Evolutionary conservation across 2,888 invertebrate genomes (phyloP).

Genomic region (Rutpela maculata): DNA sequence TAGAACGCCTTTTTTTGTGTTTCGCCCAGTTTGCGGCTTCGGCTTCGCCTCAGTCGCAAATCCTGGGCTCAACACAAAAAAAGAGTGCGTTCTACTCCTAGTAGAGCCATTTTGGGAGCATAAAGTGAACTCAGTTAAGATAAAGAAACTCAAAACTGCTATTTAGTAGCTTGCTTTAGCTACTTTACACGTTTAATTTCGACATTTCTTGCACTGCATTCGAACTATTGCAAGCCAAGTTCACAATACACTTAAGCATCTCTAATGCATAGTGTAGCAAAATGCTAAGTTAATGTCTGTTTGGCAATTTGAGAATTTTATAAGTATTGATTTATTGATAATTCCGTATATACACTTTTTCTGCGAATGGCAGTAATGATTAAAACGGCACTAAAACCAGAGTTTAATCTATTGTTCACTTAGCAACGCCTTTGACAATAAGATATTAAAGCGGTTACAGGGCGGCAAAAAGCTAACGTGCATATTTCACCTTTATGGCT

Average conservation of each 20-base stretch:
- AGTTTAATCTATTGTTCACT: constrained; percentile 17
- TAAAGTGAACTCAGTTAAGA: no score
- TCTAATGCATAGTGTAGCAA: neutral
- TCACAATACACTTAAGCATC: neutral
- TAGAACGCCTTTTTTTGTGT: no score
- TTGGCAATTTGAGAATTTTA: constrained; percentile 3
- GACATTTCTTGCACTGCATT: no score
- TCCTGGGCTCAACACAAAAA: no score
- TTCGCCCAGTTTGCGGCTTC: no score
- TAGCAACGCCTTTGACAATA: constrained; percentile 20
- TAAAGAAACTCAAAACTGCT: no score
- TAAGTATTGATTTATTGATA: constrained; percentile 3
- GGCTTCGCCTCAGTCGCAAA: no score
- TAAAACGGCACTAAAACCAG: neutral
- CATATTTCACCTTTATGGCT: constrained; percentile 11
- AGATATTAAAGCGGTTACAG: neutral
- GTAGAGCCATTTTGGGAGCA: no score
- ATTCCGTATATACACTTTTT: neutral
- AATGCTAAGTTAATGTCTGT: neutral
- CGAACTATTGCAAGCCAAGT: neutral
- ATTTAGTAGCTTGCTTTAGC: no score
- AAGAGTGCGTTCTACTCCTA: no score
- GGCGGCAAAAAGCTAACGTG: neutral
- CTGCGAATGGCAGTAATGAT: neutral
- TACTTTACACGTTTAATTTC: no score